phyloP scores from a whole-genome alignment of 2,797 vertebrate genomes.

The Danio aesculapii region DNA sequence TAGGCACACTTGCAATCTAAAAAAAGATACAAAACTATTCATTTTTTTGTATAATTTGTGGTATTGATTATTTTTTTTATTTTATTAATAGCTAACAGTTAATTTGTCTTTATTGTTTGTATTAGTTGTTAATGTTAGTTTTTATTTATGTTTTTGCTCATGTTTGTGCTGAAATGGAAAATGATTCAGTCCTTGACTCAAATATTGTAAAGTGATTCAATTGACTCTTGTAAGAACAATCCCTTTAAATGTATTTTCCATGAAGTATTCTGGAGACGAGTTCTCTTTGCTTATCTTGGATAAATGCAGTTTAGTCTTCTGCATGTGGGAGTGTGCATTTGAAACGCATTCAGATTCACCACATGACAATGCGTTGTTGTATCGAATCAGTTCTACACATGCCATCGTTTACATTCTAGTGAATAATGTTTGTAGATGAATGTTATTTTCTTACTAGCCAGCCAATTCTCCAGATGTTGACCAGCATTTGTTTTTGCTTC shows the following conservation, averaged over 20 bases:
- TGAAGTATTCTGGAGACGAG: background rate
- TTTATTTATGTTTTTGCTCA: no score
- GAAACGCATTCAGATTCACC: background rate
- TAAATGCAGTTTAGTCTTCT: background rate
- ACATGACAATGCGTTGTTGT: slow-evolving; percentile 26
- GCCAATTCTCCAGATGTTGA: background rate
- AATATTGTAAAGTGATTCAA: no score
- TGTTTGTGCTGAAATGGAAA: no score
- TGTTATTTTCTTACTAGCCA: background rate
- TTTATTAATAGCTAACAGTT: no score
- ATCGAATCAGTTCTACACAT: background rate
- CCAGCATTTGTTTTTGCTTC: background rate
- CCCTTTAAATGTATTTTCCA: background rate
- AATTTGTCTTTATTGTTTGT: no score
- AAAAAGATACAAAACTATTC: no score
- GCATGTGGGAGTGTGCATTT: background rate
- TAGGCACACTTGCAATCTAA: no score
- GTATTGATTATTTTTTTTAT: no score
- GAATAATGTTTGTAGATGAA: background rate
- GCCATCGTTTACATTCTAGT: slow-evolving; percentile 6
- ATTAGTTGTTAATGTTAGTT: no score
- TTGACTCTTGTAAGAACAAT: no score
- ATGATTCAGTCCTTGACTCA: no score
- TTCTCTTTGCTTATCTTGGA: background rate
- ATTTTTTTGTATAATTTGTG: no score